Percentiles rank a stretch among this genome's conserved stretches.
Conservation (phyloP, 2,888 invertebrate genomes). For the Leucophora obtusa region DNA sequence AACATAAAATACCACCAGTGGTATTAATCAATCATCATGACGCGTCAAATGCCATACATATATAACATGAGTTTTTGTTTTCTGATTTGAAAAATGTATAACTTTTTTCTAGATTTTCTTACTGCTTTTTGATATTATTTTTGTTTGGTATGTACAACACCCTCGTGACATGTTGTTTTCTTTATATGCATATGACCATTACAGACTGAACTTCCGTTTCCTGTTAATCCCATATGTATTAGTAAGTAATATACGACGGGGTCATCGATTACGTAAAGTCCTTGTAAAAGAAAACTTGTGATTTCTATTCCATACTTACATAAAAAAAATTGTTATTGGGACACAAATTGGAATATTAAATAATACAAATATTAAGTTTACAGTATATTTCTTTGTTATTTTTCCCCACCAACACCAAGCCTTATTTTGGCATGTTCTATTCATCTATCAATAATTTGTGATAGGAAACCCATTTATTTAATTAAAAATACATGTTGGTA, state of each 20-base stretch:
- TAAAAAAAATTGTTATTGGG: conserved; percentile 14
- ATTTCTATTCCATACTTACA: conserved; percentile 21
- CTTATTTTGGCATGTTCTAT: conserved; percentile 46
- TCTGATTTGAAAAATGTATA: conserved; percentile 40
- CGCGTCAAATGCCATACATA: conserved; percentile 59
- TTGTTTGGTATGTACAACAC: conserved; percentile 49
- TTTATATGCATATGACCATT: background rate
- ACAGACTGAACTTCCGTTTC: conserved; percentile 63
- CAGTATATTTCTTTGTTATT: background rate
- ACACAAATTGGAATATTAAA: conserved; percentile 45
- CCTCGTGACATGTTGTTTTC: conserved; percentile 57
- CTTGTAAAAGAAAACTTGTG: conserved; percentile 38
- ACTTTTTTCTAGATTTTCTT: conserved; percentile 45
- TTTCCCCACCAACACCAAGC: conserved; percentile 13
- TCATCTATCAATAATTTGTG: conserved; percentile 43
- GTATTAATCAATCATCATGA: conserved; percentile 61
- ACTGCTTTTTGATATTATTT: conserved; percentile 31
- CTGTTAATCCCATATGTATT: conserved; percentile 59
- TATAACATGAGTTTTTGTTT: conserved; percentile 55
- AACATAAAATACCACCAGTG: conserved; percentile 59
- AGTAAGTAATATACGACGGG: conserved; percentile 40
- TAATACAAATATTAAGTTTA: conserved; percentile 26
- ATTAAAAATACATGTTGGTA: conserved; percentile 52
- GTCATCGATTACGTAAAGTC: conserved; percentile 53
- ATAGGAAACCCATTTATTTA: conserved; percentile 53